Evolutionary conservation across 2,888 invertebrate species (phyloP).

Genomic region (Drosophila koepferae): DNA sequence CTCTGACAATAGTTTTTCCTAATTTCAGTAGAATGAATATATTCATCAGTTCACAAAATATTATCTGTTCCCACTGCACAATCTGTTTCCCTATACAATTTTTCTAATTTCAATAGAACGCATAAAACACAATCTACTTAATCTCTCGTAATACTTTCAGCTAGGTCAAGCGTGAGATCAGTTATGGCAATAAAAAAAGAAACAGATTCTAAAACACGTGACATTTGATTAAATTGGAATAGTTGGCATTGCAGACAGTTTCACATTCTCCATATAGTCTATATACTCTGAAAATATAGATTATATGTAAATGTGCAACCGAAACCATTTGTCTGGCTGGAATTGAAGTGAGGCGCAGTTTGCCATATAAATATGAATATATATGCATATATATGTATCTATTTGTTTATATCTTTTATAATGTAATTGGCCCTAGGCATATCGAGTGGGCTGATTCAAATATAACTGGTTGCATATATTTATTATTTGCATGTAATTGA

Average conservation of each 20-base stretch:
- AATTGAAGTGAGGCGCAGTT: slow-evolving; percentile 32
- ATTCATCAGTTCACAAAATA: background rate
- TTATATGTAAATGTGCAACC: background rate
- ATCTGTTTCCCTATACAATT: background rate
- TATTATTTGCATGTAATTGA: slow-evolving; percentile 3
- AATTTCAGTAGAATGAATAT: no score
- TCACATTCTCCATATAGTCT: background rate
- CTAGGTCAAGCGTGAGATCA: slow-evolving; percentile 35
- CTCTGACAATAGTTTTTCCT: no score
- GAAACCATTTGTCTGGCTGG: slow-evolving; percentile 2
- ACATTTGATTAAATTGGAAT: slow-evolving; percentile 1
- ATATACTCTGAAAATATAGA: background rate
- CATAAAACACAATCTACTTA: background rate
- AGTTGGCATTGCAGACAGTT: background rate
- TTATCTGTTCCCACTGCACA: background rate
- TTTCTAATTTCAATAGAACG: background rate
- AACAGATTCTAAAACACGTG: slow-evolving; percentile 20
- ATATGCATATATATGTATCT: no score
- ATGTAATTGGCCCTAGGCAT: slow-evolving; percentile 26
- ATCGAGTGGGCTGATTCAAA: slow-evolving; percentile 20
- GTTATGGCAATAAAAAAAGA: background rate
- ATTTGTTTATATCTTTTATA: background rate
- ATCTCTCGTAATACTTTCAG: slow-evolving; percentile 21
- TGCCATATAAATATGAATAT: background rate
- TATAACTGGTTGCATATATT: slow-evolving; percentile 23